phyloP scores from a whole-genome alignment of 2,888 invertebrate species.

The Eupelmus urozonus region DNA sequence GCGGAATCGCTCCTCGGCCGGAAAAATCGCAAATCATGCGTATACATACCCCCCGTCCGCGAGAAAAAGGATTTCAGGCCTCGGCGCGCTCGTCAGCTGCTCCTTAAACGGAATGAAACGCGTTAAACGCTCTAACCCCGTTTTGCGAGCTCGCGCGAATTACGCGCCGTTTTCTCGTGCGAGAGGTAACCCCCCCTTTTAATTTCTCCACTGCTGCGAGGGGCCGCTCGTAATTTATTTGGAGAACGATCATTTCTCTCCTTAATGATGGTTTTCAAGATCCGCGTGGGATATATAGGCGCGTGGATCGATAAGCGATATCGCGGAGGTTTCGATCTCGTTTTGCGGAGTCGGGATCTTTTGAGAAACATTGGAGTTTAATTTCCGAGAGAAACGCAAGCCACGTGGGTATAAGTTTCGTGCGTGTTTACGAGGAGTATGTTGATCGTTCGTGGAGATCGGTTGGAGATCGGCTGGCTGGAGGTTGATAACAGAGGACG shows the following conservation, averaged over 20 bases:
- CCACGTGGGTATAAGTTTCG: background rate
- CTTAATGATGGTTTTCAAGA: conserved; percentile 2
- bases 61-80: background rate
- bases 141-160: conserved; percentile 32
- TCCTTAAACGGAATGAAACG: conserved; percentile 24
- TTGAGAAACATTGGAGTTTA: conserved; percentile 36
- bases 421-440: background rate
- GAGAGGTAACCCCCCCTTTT: no score
- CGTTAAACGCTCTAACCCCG: conserved; percentile 38
- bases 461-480: no score
- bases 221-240: conserved; percentile 40
- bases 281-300: conserved; percentile 19
- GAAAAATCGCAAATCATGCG: conserved; percentile 10
- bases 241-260: conserved; percentile 44
- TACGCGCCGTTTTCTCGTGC: conserved; percentile 23
- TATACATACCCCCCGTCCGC: background rate
- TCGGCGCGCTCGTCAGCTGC: no score
- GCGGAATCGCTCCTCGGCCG: no score
- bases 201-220: conserved; percentile 34
- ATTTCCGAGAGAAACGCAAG: conserved; percentile 25
- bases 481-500: no score
- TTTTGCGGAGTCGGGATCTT: background rate
- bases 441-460: no score
- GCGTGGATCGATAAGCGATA: conserved; percentile 6
- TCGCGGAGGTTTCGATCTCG: conserved; percentile 2